phyloP scores from a whole-genome alignment of 1,140 invertebrate species.

The Drosophila arizonae region DNA sequence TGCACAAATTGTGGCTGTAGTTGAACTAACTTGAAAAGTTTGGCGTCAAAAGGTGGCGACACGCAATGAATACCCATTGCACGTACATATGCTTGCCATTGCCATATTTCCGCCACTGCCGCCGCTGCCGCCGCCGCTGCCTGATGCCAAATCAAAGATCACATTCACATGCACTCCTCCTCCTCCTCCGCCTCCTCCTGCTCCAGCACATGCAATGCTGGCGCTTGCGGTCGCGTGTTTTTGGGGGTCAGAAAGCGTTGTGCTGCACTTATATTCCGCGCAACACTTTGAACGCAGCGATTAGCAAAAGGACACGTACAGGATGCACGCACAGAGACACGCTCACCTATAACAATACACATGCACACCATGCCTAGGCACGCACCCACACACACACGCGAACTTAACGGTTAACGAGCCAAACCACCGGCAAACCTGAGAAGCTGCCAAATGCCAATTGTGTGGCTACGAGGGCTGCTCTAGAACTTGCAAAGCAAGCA shows the following conservation, averaged over 20 bases:
- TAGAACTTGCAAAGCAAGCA: neutral
- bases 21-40: slow-evolving; percentile 7
- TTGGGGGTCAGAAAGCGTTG: slow-evolving; percentile 45
- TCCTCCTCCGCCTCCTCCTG: no score
- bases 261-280: slow-evolving; percentile 45
- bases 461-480: neutral
- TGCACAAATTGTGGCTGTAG: neutral
- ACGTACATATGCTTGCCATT: slow-evolving; percentile 44
- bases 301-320: slow-evolving; percentile 72
- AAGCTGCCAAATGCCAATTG: slow-evolving; percentile 19
- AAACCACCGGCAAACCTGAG: slow-evolving; percentile 40
- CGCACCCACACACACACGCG: slow-evolving; percentile 9
- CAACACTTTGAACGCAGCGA: slow-evolving; percentile 61
- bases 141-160: no score
- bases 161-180: neutral
- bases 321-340: slow-evolving; percentile 28
- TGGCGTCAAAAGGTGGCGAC: neutral
- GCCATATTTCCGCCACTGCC: neutral
- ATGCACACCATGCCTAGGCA: slow-evolving; percentile 14
- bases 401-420: slow-evolving; percentile 63
- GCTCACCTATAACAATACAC: neutral
- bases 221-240: slow-evolving; percentile 21
- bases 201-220: neutral
- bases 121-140: no score
- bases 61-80: neutral